Evolutionary conservation across 2,888 invertebrate species (phyloP).

Genomic region (Stenodera caucasica): DNA sequence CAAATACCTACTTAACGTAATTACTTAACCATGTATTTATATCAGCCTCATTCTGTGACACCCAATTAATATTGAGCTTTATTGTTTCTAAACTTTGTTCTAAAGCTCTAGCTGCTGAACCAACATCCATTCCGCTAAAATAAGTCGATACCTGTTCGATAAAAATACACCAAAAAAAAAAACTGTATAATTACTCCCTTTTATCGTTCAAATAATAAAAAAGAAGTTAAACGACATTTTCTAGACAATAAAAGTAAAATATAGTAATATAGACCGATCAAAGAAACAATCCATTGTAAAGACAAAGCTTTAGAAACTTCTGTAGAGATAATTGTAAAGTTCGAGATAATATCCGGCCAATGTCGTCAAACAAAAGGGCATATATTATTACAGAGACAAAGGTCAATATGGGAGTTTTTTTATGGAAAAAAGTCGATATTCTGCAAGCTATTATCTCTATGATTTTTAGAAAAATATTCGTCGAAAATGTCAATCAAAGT

Average conservation of each 20-base stretch:
- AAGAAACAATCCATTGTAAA: not conserved
- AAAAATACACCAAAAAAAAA: slow-evolving; percentile 22
- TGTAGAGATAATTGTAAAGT: slow-evolving; percentile 3
- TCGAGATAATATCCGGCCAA: not conserved
- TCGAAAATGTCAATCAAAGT: no score
- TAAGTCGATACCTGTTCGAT: slow-evolving; percentile 52
- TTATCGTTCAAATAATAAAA: not conserved
- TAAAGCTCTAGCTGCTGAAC: slow-evolving; percentile 60
- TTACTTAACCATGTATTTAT: slow-evolving; percentile 54
- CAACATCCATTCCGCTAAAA: slow-evolving; percentile 56
- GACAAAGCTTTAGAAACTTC: not conserved
- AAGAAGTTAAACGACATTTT: no score
- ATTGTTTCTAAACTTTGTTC: slow-evolving; percentile 78
- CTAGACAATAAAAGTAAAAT: not conserved
- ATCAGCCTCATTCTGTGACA: slow-evolving; percentile 62
- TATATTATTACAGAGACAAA: not conserved
- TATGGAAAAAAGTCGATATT: no score
- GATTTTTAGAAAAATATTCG: no score
- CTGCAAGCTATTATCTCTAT: no score
- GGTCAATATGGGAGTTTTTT: slow-evolving; percentile 1
- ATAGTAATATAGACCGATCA: not conserved
- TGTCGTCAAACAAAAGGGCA: not conserved
- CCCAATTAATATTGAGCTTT: slow-evolving; percentile 81
- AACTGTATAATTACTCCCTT: slow-evolving; percentile 11
- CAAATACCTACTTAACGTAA: slow-evolving; percentile 43